Percentiles rank a stretch among this genome's conserved stretches.
Evolutionary conservation across 1,140 invertebrate species (phyloP).

Genomic region (Condylostylus longicornis): DNA sequence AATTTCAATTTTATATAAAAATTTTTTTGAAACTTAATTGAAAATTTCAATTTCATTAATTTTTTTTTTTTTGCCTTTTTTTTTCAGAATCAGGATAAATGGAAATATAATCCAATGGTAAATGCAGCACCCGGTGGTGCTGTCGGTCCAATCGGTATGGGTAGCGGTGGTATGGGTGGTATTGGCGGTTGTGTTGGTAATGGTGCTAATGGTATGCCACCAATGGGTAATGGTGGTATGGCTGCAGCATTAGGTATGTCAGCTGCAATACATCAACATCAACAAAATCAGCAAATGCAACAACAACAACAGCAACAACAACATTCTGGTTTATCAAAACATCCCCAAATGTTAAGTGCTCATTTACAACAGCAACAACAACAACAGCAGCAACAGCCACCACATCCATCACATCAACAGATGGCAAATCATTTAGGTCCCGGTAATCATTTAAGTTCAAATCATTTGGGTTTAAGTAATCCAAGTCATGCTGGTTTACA

Average conservation of each 20-base stretch:
- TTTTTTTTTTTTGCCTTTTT: constrained; percentile 18
- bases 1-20: too few relatives aligned
- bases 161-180: too few relatives aligned
- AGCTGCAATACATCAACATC: too few relatives aligned
- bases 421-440: neutral
- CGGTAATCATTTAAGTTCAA: neutral
- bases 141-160: too few relatives aligned
- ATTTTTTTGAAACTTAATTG: too few relatives aligned
- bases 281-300: too few relatives aligned
- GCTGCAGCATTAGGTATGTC: too few relatives aligned
- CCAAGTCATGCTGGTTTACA: neutral
- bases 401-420: neutral
- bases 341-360: neutral
- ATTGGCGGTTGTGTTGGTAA: neutral
- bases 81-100: constrained; percentile 41
- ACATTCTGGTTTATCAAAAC: too few relatives aligned
- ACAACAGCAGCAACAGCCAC: neutral
- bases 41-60: too few relatives aligned
- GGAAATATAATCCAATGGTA: constrained; percentile 34
- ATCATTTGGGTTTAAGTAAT: neutral
- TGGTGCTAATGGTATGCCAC: neutral
- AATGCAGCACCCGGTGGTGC: neutral
- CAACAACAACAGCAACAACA: too few relatives aligned
- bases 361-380: too few relatives aligned
- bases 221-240: too few relatives aligned